Evolutionary conservation across 2,113 vertebrate genomes (phyloP).

Genomic region (Cavia aperea): DNA sequence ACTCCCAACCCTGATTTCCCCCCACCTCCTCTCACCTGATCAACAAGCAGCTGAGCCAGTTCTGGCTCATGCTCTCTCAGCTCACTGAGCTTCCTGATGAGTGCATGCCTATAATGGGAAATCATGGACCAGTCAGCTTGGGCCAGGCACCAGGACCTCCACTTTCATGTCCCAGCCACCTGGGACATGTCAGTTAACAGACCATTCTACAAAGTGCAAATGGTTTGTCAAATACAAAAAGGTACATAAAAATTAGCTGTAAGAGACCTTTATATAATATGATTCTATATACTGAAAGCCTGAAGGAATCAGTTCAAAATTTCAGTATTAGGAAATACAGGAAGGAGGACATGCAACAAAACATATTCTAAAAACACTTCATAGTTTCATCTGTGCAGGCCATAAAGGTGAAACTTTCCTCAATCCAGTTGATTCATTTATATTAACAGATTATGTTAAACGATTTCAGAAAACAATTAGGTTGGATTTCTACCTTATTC

Average conservation of each 20-base stretch:
- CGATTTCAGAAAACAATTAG: neutral
- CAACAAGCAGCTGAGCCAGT: slow-evolving; percentile 88
- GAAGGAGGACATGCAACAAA: neutral
- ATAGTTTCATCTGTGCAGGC: neutral
- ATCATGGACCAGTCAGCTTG: neutral
- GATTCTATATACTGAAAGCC: neutral
- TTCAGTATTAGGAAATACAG: neutral
- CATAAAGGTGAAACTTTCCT: neutral
- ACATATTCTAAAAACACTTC: neutral
- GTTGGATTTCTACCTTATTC: neutral
- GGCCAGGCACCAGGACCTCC: neutral
- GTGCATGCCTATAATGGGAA: slow-evolving; percentile 79
- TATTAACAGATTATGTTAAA: neutral
- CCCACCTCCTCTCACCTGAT: slow-evolving; percentile 82
- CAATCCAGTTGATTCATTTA: neutral
- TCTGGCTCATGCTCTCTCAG: slow-evolving; percentile 84
- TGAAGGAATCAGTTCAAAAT: neutral
- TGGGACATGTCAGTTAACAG: neutral
- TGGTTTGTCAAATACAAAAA: neutral
- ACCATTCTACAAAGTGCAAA: neutral
- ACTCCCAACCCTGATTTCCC: neutral
- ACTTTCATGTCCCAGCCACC: neutral
- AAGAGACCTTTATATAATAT: neutral
- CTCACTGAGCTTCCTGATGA: slow-evolving; percentile 88
- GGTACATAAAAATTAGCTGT: neutral